Percentiles rank a stretch among this genome's conserved stretches.
phyloP scores from a whole-genome alignment of 2,113 vertebrate genomes.

The Axis porcinus region DNA sequence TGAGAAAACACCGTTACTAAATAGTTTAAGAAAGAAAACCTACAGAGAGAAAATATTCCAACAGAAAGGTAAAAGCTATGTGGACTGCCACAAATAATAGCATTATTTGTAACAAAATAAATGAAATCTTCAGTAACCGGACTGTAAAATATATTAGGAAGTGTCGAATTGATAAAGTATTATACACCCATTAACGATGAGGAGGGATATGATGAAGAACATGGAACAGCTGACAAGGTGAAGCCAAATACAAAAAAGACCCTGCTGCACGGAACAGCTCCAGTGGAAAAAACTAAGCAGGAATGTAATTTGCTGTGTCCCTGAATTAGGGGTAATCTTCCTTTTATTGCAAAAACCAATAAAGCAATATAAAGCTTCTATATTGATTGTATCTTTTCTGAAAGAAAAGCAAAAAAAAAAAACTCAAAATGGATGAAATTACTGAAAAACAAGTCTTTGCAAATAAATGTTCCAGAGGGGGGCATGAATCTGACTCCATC shows the following conservation, averaged over 20 bases:
- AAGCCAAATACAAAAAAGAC: not conserved
- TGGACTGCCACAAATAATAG: not conserved
- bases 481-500: fast-evolving
- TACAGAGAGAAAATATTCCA: not conserved
- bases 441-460: not conserved
- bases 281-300: not conserved
- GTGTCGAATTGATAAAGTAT: not conserved
- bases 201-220: not conserved
- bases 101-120: not conserved
- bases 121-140: not conserved
- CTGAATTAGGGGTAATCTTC: not conserved
- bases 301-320: fast-evolving
- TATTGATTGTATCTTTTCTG: not conserved
- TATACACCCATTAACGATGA: not conserved
- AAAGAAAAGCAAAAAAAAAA: not conserved
- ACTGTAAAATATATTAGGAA: not conserved
- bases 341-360: not conserved
- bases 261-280: not conserved
- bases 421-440: not conserved
- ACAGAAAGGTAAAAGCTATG: not conserved
- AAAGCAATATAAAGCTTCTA: not conserved
- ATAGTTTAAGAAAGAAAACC: not conserved
- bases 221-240: not conserved
- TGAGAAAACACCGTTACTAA: not conserved
- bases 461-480: not conserved